Evolutionary conservation across 2,888 invertebrate genomes (phyloP).

Genomic region (Phyto melanocephala): DNA sequence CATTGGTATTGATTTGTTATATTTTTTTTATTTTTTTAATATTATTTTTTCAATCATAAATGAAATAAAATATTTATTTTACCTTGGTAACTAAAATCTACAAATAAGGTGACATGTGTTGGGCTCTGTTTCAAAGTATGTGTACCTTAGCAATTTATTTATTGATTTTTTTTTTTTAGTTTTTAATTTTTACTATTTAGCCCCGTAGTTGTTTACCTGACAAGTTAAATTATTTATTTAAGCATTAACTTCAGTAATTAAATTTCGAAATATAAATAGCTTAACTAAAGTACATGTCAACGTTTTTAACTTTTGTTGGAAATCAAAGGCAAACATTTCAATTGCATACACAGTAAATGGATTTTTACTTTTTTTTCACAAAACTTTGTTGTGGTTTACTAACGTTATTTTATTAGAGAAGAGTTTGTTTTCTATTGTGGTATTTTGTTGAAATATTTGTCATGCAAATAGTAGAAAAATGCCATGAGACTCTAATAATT

Average conservation of each 20-base stretch:
- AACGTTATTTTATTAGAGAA: neutral
- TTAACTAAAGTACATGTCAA: neutral
- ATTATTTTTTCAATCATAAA: slow-evolving; percentile 68
- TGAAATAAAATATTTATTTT: slow-evolving; percentile 68
- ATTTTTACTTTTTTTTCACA: neutral
- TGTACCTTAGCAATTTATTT: neutral
- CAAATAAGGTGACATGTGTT: neutral
- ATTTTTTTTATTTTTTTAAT: slow-evolving; percentile 38
- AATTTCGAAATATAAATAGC: neutral
- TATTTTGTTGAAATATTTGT: neutral
- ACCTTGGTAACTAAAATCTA: slow-evolving; percentile 41
- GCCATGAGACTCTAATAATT: neutral
- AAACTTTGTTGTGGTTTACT: neutral
- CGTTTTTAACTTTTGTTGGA: neutral
- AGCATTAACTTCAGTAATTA: slow-evolving; percentile 18
- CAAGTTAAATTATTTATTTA: neutral
- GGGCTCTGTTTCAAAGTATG: neutral
- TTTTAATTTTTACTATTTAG: neutral
- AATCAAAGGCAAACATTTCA: neutral
- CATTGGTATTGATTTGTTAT: neutral
- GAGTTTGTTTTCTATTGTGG: neutral
- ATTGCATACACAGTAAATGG: neutral
- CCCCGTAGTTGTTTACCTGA: neutral
- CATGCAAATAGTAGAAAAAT: neutral
- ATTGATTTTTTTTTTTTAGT: neutral